Base-by-base conservation (phyloP, 2,888 invertebrate genomes). In the Lagria hirta region DNA sequence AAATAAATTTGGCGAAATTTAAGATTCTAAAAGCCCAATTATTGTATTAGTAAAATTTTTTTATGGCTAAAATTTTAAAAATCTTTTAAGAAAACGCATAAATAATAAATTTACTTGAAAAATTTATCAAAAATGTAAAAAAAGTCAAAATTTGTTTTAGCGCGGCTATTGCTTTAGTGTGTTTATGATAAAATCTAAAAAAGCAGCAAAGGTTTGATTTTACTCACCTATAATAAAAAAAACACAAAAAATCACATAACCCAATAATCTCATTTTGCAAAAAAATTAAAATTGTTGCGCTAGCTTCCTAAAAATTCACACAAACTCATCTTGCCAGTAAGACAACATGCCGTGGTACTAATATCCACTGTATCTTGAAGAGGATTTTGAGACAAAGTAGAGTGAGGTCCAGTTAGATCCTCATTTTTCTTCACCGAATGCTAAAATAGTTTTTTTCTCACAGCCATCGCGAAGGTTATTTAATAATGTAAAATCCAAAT, bases 331-430 rank as follows among this genome's bases (percentile, higher is more conserved):
- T 18, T 30, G 23, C 24, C 15, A 12, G n/a, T n/a, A n/a, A n/a
- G n/a, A n/a, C n/a, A n/a, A n/a, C n/a, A n/a, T n/a, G n/a, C n/a
- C n/a, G n/a, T n/a, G n/a, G n/a, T n/a, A n/a, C n/a, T n/a, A n/a
- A n/a, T n/a, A 17, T 35, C 23, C 33, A 26, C 18, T 26, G 26
- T 26, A 26, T 35, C 24, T 35, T 18, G 24, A n/a, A 34, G 13
- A 35, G 12, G 11, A 21, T 28, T 37, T 37, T 37, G 41, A 26
- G 33, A 41, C 29, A 41, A n/a, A 33, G 41, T 41, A 18, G 41
- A 41, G 6, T 41, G 20, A 32, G 24, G 41, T 41, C 41, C 41
- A 24, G 41, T 41, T 41, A 41, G 23, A 41, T 26, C 41, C 33
- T 41, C 15, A 17, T 41, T 26, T 32, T 33, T 41, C 41, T 32